Conservation (phyloP, 2,113 vertebrate genomes). For the Python bivittatus region DNA sequence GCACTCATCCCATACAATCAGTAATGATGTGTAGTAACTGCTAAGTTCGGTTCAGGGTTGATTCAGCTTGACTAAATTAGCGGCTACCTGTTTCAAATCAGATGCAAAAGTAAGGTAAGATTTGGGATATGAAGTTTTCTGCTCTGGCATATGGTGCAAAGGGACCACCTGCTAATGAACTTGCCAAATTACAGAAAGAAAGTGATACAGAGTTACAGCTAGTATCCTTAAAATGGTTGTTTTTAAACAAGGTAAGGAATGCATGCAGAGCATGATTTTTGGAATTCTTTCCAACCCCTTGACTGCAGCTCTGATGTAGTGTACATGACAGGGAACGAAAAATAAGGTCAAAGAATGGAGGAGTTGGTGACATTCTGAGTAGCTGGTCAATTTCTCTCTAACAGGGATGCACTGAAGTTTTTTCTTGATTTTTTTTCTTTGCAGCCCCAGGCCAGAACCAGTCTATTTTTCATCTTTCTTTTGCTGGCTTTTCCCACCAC, state of each 20-base stretch:
- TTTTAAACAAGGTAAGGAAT: background rate
- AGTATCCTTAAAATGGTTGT: background rate
- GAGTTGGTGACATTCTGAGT: too few relatives aligned
- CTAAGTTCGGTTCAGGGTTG: background rate
- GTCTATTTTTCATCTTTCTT: too few relatives aligned
- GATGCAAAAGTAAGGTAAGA: background rate
- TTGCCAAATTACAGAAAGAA: background rate
- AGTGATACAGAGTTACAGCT: background rate
- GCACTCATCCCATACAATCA: background rate
- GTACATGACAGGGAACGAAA: background rate
- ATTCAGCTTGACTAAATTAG: background rate
- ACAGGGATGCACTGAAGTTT: too few relatives aligned
- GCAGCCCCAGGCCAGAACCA: too few relatives aligned
- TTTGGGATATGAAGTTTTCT: background rate
- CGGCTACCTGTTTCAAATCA: background rate
- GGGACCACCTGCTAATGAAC: background rate
- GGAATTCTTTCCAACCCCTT: too few relatives aligned
- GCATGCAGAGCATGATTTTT: too few relatives aligned
- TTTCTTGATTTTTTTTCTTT: too few relatives aligned
- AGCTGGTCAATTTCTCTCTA: too few relatives aligned
- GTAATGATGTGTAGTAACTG: background rate
- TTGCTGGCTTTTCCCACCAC: too few relatives aligned
- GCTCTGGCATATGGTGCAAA: background rate
- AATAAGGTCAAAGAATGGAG: too few relatives aligned
- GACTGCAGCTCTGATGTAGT: background rate